Evolutionary conservation across 2,113 vertebrate genomes (phyloP).

Genomic region (Echinops telfairi): DNA sequence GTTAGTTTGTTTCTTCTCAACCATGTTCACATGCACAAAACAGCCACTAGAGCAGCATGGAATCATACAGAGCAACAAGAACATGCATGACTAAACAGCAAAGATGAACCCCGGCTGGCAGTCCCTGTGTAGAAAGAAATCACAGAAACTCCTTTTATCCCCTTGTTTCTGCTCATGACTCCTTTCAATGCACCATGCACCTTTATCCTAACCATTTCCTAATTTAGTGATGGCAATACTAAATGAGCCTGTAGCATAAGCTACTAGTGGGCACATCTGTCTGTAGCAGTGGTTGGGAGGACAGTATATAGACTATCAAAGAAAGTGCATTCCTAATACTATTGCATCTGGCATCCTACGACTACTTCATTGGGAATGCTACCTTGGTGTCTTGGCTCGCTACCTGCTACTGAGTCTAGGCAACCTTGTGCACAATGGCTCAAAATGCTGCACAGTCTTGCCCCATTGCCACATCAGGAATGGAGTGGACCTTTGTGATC

Average conservation of each 20-base stretch:
- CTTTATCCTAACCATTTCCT: background rate
- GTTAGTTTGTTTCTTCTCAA: background rate
- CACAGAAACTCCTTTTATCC: background rate
- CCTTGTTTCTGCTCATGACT: background rate
- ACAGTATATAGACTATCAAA: background rate
- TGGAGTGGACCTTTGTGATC: background rate
- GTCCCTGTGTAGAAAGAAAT: background rate
- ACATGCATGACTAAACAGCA: conserved; percentile 27
- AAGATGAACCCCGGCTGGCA: background rate
- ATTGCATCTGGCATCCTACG: background rate
- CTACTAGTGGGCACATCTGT: background rate
- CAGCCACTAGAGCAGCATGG: conserved; percentile 28
- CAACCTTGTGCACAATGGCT: background rate
- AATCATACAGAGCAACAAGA: conserved; percentile 66
- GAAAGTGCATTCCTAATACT: background rate
- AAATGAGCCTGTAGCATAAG: too few species aligned
- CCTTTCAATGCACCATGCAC: rapidly evolving
- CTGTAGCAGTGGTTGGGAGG: background rate
- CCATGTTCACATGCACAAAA: conserved; percentile 42
- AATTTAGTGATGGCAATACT: too few species aligned
- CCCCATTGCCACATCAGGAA: background rate
- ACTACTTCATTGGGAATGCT: background rate
- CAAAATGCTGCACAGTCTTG: background rate
- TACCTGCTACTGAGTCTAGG: background rate
- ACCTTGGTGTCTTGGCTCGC: background rate